Evolutionary conservation across 2,797 vertebrate genomes (phyloP).

Genomic region (Pipistrellus pygmaeus): DNA sequence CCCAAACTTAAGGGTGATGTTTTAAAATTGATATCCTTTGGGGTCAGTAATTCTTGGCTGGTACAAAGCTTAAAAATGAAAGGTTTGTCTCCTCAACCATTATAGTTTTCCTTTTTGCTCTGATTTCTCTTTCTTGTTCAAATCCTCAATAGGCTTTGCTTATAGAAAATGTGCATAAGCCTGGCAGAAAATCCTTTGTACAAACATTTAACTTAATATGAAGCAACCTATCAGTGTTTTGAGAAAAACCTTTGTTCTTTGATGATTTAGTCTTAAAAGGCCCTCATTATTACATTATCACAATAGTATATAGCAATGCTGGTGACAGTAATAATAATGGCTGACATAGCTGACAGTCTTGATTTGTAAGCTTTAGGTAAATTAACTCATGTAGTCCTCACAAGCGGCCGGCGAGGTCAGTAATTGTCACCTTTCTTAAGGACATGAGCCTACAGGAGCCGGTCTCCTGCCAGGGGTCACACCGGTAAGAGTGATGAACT

Average conservation of each 20-base stretch:
- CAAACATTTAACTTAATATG: background rate
- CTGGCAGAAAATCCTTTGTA: constrained; percentile 26
- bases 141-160: background rate
- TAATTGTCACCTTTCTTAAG: background rate
- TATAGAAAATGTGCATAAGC: background rate
- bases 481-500: background rate
- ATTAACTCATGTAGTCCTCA: background rate
- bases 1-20: background rate
- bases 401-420: background rate
- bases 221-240: background rate
- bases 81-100: background rate
- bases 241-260: background rate
- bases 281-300: background rate
- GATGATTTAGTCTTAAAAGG: background rate
- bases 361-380: background rate
- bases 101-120: background rate
- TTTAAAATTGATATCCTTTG: constrained; percentile 13
- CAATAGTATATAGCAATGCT: background rate
- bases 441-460: background rate
- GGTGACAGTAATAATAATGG: background rate
- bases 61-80: constrained; percentile 13
- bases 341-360: background rate
- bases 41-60: background rate
- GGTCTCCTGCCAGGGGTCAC: background rate
- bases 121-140: constrained; percentile 16